A percentile compares a stretch with the other conserved stretches of the same genome.
These are phyloP conservation scores for Congeria kusceri DNA, from an alignment of 2,888 invertebrate genomes.

Conservation along the genomic window DNA sequence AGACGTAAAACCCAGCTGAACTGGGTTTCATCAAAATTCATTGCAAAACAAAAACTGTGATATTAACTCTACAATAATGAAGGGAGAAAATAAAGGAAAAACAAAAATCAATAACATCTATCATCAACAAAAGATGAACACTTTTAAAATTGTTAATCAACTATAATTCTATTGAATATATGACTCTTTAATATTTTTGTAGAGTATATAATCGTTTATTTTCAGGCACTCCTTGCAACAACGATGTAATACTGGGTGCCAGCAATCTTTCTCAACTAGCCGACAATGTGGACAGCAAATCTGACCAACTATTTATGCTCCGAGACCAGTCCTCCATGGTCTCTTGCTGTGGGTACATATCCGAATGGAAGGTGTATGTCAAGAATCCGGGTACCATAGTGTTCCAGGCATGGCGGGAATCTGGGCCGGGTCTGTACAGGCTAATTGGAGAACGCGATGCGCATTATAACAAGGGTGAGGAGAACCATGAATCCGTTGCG, in stretches of 20 bases:
- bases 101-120: no score
- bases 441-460: slow-evolving; percentile 49
- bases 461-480: slow-evolving; percentile 41
- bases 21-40: no score
- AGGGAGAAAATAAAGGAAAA: no score
- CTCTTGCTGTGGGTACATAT: slow-evolving; percentile 52
- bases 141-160: no score
- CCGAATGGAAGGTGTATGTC: slow-evolving; percentile 45
- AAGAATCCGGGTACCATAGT: slow-evolving; percentile 46
- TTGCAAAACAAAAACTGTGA: no score
- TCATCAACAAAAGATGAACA: no score
- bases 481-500: slow-evolving; percentile 20
- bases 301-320: slow-evolving; percentile 31
- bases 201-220: not conserved
- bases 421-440: slow-evolving; percentile 39
- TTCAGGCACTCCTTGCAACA: slow-evolving; percentile 34
- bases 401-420: slow-evolving; percentile 48
- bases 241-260: slow-evolving; percentile 26
- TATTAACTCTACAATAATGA: no score
- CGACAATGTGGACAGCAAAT: slow-evolving; percentile 38
- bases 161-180: no score
- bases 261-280: slow-evolving; percentile 11
- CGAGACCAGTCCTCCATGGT: slow-evolving; percentile 27
- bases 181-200: no score
- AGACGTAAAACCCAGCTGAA: no score